Percentiles rank a stretch among this genome's conserved stretches.
These are phyloP conservation scores for Hafferia zeledoni DNA, from an alignment of 2,797 vertebrate species.

Conservation along the genomic window DNA sequence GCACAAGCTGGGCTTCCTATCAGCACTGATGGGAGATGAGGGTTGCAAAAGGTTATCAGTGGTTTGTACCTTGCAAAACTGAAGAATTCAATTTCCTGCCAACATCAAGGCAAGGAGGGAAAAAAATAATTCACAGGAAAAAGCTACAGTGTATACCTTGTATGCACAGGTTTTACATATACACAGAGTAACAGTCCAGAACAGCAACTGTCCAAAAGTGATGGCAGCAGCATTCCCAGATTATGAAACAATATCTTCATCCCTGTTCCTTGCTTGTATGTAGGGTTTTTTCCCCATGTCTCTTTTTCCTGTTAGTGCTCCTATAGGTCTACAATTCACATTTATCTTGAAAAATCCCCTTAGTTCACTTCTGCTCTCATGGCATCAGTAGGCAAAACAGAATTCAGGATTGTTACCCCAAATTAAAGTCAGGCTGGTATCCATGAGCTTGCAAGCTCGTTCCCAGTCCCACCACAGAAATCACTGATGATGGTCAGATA, in stretches of 20 bases:
- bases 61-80: constrained; percentile 37
- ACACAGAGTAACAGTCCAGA: neutral
- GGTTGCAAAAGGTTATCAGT: constrained; percentile 19
- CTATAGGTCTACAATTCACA: neutral
- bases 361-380: neutral
- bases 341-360: neutral
- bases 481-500: neutral
- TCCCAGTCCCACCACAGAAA: neutral
- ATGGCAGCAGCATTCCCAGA: neutral
- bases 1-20: constrained; percentile 23
- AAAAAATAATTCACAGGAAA: neutral
- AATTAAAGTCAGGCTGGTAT: neutral
- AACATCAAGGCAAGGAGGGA: neutral
- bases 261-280: neutral
- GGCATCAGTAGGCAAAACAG: neutral
- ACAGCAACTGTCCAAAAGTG: constrained; percentile 10
- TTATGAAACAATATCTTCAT: neutral
- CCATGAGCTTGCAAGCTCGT: fast-evolving
- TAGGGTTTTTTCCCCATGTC: neutral
- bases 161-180: neutral
- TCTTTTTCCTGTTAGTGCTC: neutral
- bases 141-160: neutral
- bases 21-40: neutral
- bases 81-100: constrained; percentile 28
- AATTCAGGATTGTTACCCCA: neutral